Percentiles rank a stretch among this genome's conserved stretches.
phyloP scores from a whole-genome alignment of 2,797 vertebrate genomes.

The Argya squamiceps region DNA sequence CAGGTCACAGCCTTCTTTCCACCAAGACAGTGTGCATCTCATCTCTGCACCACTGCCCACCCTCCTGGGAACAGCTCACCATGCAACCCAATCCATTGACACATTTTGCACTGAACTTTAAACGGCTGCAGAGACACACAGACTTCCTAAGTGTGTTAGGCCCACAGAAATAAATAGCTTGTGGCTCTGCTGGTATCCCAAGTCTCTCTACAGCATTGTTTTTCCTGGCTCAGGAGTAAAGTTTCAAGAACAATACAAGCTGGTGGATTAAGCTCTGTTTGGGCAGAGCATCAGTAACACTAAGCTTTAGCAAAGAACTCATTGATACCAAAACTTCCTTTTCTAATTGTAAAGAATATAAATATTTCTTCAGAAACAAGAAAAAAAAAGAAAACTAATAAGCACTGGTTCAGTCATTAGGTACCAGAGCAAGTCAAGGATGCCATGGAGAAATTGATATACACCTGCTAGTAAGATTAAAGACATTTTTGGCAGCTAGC shows the following conservation, averaged over 20 bases:
- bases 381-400: not conserved
- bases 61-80: not conserved
- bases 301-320: not conserved
- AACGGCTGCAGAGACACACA: not conserved
- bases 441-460: not conserved
- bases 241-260: slow-evolving; percentile 21
- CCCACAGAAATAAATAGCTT: slow-evolving; percentile 33
- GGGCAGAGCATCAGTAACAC: not conserved
- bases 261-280: not conserved
- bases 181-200: not conserved
- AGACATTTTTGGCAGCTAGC: not conserved
- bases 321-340: not conserved
- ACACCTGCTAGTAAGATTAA: not conserved
- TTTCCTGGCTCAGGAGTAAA: slow-evolving; percentile 1
- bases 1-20: not conserved
- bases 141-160: not conserved
- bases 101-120: slow-evolving; percentile 31
- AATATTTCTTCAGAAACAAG: not conserved
- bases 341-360: not conserved
- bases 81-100: not conserved
- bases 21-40: not conserved
- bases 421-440: not conserved
- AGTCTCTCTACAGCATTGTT: slow-evolving; percentile 13
- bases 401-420: not conserved
- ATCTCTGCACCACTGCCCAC: not conserved